Conservation (phyloP, 2,113 vertebrate genomes). For the Lethenteron reissneri region DNA sequence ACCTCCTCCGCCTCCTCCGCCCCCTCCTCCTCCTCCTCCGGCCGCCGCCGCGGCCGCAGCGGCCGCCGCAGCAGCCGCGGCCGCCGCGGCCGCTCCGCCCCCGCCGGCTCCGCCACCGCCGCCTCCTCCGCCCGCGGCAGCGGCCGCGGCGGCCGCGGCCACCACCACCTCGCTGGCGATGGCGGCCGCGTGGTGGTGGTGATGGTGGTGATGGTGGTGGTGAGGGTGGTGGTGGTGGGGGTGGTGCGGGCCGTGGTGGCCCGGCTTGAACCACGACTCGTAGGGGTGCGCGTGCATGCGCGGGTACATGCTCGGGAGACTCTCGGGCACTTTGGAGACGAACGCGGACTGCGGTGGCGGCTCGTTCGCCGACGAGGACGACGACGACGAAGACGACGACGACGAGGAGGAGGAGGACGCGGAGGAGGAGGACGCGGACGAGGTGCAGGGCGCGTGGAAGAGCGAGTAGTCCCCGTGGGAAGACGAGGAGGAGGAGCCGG, state of each 20-base stretch:
- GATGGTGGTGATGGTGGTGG: no score
- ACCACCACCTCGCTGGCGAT: conserved; percentile 79
- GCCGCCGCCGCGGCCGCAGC: no score
- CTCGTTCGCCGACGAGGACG: conserved; percentile 27
- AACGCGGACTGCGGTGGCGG: conserved; percentile 70
- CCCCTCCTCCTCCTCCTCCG: no score
- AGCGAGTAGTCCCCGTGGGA: conserved; percentile 91
- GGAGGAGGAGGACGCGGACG: conserved; percentile 40
- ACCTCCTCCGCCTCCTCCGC: no score
- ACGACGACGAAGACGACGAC: no score
- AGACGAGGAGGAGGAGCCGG: conserved; percentile 78
- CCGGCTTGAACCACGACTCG: conserved; percentile 97
- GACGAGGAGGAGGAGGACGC: no score
- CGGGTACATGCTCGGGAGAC: conserved; percentile 61
- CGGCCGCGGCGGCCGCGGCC: conserved; percentile 76
- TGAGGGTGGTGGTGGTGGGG: no score
- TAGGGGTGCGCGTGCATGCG: conserved; percentile 94
- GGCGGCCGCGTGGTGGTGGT: conserved; percentile 23
- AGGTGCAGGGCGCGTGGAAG: conserved; percentile 54
- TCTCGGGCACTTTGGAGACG: conserved; percentile 91
- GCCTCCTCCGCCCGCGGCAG: conserved; percentile 24
- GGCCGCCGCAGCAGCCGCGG: no score
- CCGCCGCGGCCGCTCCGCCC: conserved; percentile 41
- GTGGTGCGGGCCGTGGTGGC: conserved; percentile 34
- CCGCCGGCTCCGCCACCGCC: no score